Base-by-base conservation (phyloP, 1,140 invertebrate genomes). In the Coenobita brevimanus region DNA sequence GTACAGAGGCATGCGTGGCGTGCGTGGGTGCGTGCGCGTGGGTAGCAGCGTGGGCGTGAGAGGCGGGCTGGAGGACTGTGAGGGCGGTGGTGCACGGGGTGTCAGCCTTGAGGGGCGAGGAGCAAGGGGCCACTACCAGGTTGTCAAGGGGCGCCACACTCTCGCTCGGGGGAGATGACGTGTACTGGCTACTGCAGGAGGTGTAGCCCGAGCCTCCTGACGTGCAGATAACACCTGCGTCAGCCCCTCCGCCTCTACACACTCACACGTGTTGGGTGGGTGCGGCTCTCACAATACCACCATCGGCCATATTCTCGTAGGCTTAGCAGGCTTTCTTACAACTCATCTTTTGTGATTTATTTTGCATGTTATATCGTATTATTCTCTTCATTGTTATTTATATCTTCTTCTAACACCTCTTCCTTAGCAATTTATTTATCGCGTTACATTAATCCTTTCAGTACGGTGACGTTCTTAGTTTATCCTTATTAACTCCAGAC, bases 41-140 rank as follows among this genome's bases (percentile, higher is more conserved):
- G 2, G 76, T 85, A 30, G 76, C 54, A n/a, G 79, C 79, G 91
- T 92, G 89, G 71, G 90, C 88, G 79, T 90, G 90, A 57, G 91
- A 93, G 89, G 94, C 94, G 79, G 94, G 94, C 91, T 95, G 94
- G 54, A 93, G 91, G 8, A 93, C 91, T 17, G 93, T 93, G 62
- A 93, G 91, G 54, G 90, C 91, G 33, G 91, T 91, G n/a, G 91
- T 91, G 50, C 89, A 90, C 27, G 92, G 91, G 6, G 91, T 91
- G 86, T 91, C 91, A 43, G 91, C 91, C 84, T 92, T 92, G 60
- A 89, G 87, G 21, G 91, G 91, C 24, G 91, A 92, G n/a, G 91
- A 90, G 71, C 91, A 92, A 54, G 92, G 92, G 43, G 92, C 92
- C 89, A 94, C 93, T 93, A 95, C 93, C 91, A 94, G 92, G 89